Conservation (phyloP, 2,888 invertebrate species). For the Trissoscelio sp. region DNA sequence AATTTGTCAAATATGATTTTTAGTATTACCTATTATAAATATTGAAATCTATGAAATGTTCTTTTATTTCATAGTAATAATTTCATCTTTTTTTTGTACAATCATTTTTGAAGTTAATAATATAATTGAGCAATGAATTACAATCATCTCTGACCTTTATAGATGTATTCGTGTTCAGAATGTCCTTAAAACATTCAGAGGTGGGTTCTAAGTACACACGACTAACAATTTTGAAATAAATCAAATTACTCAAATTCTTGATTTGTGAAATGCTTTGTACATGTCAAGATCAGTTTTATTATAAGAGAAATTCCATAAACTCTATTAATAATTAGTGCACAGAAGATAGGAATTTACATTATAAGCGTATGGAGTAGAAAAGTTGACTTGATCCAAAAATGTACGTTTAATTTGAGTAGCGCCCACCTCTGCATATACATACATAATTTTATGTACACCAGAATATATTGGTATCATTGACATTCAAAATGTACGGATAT, state of each 20-base stretch:
- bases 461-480: constrained; percentile 60
- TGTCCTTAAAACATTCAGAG: constrained; percentile 29
- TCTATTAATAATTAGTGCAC: constrained; percentile 10
- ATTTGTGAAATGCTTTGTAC: neutral
- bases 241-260: neutral
- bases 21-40: neutral
- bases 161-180: constrained; percentile 36
- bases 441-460: constrained; percentile 64
- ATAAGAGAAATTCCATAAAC: constrained; percentile 1
- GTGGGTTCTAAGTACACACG: constrained; percentile 39
- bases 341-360: constrained; percentile 5
- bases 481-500: constrained; percentile 57
- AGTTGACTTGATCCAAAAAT: constrained; percentile 29
- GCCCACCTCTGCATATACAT: constrained; percentile 61
- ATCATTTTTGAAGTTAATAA: neutral
- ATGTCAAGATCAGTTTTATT: neutral
- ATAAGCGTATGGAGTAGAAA: constrained; percentile 44
- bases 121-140: neutral
- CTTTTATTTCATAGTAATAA: neutral
- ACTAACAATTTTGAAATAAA: constrained; percentile 14
- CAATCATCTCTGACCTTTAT: neutral
- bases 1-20: neutral
- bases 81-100: neutral
- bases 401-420: constrained; percentile 6
- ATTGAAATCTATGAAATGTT: too few species aligned